These are phyloP conservation scores for Drosophila sordidula DNA, from an alignment of 2,888 invertebrate species.

Conservation along the genomic window DNA sequence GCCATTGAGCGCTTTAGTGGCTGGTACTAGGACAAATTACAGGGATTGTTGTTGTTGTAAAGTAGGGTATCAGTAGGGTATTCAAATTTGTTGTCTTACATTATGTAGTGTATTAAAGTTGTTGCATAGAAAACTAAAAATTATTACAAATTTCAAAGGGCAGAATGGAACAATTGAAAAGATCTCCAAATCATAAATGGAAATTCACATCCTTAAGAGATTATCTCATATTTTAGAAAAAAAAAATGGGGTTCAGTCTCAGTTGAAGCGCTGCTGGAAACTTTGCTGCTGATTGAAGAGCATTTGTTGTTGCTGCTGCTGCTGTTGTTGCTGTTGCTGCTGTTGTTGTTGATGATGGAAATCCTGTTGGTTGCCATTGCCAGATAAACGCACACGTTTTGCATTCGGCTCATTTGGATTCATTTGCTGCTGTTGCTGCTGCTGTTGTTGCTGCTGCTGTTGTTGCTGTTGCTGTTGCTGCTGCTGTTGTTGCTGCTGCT, in stretches of 20 bases:
- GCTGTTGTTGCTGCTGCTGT: slow-evolving; percentile 82
- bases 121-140: slow-evolving; percentile 23
- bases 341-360: slow-evolving; percentile 88
- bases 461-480: slow-evolving; percentile 82
- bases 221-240: not conserved
- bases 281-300: slow-evolving; percentile 89
- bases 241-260: slow-evolving; percentile 48
- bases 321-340: slow-evolving; percentile 88
- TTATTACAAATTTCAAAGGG: slow-evolving; percentile 16
- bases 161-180: not conserved
- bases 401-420: slow-evolving; percentile 86
- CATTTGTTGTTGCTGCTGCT: slow-evolving; percentile 88
- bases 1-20: slow-evolving; percentile 82
- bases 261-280: slow-evolving; percentile 89
- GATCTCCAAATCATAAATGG: not conserved
- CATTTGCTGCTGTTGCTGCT: slow-evolving; percentile 82
- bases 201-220: too few species aligned
- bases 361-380: slow-evolving; percentile 86
- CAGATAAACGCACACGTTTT: slow-evolving; percentile 89
- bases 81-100: slow-evolving; percentile 8
- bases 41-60: slow-evolving; percentile 2
- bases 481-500: slow-evolving; percentile 81
- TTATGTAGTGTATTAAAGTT: slow-evolving; percentile 6
- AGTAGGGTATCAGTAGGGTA: slow-evolving; percentile 7
- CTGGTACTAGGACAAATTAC: slow-evolving; percentile 75